A percentile compares a stretch with the other conserved stretches of the same genome.
Evolutionary conservation across 1,140 invertebrate species (phyloP).

Genomic region (Tetramorium alpestre): DNA sequence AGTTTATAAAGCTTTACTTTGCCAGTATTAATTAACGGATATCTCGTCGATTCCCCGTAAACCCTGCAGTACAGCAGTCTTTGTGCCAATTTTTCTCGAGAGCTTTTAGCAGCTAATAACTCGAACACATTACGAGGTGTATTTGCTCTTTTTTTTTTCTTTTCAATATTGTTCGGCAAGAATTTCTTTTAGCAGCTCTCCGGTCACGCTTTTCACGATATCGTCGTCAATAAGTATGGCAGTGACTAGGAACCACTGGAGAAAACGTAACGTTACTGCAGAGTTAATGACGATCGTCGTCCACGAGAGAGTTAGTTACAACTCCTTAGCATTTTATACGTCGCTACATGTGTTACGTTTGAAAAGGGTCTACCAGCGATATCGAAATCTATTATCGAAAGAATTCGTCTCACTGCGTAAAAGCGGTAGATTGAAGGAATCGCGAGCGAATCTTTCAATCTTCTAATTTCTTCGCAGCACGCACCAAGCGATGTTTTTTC

Average conservation of each 20-base stretch:
- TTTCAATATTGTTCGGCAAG: constrained; percentile 25
- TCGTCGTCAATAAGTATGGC: constrained; percentile 48
- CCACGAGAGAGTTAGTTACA: constrained; percentile 39
- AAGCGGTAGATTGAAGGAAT: constrained; percentile 30
- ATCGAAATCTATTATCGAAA: constrained; percentile 55
- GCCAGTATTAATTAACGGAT: constrained; percentile 62
- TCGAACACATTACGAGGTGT: constrained; percentile 65
- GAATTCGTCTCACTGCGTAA: constrained; percentile 24
- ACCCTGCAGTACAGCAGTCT: constrained; percentile 68
- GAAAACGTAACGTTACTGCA: constrained; percentile 66
- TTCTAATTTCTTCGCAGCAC: constrained; percentile 38
- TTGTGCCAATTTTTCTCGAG: constrained; percentile 49
- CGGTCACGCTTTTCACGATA: constrained; percentile 57
- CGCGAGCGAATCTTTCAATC: not conserved
- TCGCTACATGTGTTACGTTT: constrained; percentile 49
- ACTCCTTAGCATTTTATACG: constrained; percentile 43
- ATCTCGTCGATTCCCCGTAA: constrained; percentile 70
- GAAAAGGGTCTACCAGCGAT: constrained; percentile 53
- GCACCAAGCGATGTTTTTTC: constrained; percentile 13
- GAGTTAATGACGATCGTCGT: constrained; percentile 69
- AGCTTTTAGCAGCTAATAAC: constrained; percentile 42
- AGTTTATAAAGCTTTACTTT: constrained; percentile 69
- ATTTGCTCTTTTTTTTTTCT: constrained; percentile 28
- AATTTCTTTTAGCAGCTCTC: constrained; percentile 55
- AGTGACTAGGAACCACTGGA: constrained; percentile 60